Base-by-base conservation (phyloP, 2,113 vertebrate genomes). In the Donacobius atricapilla region DNA sequence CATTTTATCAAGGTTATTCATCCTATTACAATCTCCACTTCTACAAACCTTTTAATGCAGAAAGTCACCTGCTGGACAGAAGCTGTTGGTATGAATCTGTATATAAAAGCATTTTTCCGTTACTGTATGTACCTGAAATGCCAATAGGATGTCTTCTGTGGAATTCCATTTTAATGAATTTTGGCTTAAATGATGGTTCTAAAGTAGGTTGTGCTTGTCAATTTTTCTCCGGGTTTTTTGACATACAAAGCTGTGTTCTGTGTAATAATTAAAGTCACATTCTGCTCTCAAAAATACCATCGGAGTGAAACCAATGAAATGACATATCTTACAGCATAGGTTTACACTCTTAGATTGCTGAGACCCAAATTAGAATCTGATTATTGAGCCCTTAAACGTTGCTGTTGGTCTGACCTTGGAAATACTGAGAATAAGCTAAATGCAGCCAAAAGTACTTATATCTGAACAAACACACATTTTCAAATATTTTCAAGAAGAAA, bases 41-140 rank as follows among this genome's bases (percentile, higher is more conserved):
- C 48, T 81, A 87, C 64, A 96, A 94, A 78, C 16, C 89, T 93
- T 95, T 92, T 94, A 83, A 94, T 90, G 64, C 64, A 96, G 60
- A 87, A 95, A 96, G 71, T 91, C 89, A 96, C 95, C 96, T 88
- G 84, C 91, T 96, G 96, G 79, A 95, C 82, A 92, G 88, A 94
- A 85, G 75, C 58, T 84, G 65, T 35, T 88, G 76, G 93, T 30
- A 69, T 22, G 50, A 92, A 89, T 94, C 88, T 70, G 63, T 91
- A 76, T 48, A 92, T 89, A 61, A 96, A 96, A 94, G 95, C 69
- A 77, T 72, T 82, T 84, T 89, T 76, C 72, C 94, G 57, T 89
- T 75, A 60, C 10, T 3, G 11, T 39, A 77, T 73, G 70, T 69
- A 39, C 58, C 80, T 83, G 66, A 89, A 94, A 81, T 64, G 64